phyloP scores from a whole-genome alignment of 1,140 invertebrate genomes.

The Reticulitermes speratus region DNA sequence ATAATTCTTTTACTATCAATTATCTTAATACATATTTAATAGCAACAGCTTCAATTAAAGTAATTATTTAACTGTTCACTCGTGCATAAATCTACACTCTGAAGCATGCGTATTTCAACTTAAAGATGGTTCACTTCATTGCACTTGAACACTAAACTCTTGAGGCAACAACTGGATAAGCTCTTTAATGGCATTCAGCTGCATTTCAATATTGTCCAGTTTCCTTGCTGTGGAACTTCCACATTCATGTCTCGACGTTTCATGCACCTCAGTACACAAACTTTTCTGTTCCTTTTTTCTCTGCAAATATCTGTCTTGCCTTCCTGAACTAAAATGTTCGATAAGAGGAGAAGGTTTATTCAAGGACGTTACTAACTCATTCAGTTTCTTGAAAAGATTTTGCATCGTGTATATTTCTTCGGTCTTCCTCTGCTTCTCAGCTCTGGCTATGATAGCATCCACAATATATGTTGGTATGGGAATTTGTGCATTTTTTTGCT shows the following conservation, averaged over 20 bases:
- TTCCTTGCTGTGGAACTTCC: background rate
- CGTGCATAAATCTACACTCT: too few species aligned
- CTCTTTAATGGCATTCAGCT: background rate
- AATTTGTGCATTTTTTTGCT: background rate
- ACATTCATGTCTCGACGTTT: background rate
- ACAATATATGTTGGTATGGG: background rate
- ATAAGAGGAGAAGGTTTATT: background rate
- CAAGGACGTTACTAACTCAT: background rate
- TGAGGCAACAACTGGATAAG: background rate
- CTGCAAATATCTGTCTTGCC: too few species aligned
- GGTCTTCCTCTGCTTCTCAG: too few species aligned
- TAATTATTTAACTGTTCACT: too few species aligned
- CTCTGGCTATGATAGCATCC: background rate
- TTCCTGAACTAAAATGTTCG: too few species aligned
- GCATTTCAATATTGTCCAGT: background rate
- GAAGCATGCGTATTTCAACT: too few species aligned
- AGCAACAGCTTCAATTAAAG: too few species aligned
- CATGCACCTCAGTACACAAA: too few species aligned
- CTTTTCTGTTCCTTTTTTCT: too few species aligned
- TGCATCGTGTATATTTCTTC: background rate
- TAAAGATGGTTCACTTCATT: background rate
- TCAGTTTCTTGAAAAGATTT: background rate
- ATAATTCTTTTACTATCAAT: too few species aligned
- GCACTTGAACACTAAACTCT: background rate
- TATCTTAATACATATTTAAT: too few species aligned